phyloP scores from a whole-genome alignment of 2,888 invertebrate genomes.

The Drosophila kambysellisi region DNA sequence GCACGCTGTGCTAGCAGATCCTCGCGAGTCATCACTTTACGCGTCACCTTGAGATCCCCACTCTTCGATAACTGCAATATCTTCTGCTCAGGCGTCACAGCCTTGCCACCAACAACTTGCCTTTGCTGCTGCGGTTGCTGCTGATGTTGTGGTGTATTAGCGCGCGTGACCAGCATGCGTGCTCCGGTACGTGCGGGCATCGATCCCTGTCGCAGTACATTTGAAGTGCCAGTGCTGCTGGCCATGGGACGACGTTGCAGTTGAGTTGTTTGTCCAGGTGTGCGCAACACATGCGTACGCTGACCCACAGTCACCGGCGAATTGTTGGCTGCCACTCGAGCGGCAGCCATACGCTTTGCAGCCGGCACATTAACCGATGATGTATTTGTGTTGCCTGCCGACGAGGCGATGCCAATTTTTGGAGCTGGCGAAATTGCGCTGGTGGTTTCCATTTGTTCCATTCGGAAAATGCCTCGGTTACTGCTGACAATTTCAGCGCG shows the following conservation, averaged over 20 bases:
- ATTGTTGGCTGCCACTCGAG: constrained; percentile 36
- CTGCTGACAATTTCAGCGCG: constrained; percentile 81
- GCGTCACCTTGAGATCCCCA: constrained; percentile 86
- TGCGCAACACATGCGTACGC: constrained; percentile 63
- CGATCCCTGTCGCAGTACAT: constrained; percentile 22
- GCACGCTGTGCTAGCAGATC: constrained; percentile 74
- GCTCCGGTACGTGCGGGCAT: constrained; percentile 50
- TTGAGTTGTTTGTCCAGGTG: constrained; percentile 52
- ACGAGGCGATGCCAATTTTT: constrained; percentile 7
- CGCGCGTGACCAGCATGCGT: constrained; percentile 77
- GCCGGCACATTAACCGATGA: constrained; percentile 1
- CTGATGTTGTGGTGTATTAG: constrained; percentile 39
- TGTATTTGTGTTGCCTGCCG: background rate
- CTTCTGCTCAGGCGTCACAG: constrained; percentile 84
- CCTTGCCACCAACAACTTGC: constrained; percentile 54
- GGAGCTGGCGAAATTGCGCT: constrained; percentile 29
- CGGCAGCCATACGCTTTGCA: constrained; percentile 46
- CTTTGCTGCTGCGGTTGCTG: constrained; percentile 34
- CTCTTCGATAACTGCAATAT: constrained; percentile 86
- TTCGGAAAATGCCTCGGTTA: constrained; percentile 83
- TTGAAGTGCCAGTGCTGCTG: constrained; percentile 25
- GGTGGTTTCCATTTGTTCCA: constrained; percentile 56
- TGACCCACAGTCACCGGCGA: constrained; percentile 53
- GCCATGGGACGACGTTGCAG: constrained; percentile 66
- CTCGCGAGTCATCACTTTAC: constrained; percentile 84